Evolutionary conservation across 2,797 vertebrate species (phyloP), one percentile per base, ranked within the genome.

Genomic region (Numenius phaeopus): DNA sequence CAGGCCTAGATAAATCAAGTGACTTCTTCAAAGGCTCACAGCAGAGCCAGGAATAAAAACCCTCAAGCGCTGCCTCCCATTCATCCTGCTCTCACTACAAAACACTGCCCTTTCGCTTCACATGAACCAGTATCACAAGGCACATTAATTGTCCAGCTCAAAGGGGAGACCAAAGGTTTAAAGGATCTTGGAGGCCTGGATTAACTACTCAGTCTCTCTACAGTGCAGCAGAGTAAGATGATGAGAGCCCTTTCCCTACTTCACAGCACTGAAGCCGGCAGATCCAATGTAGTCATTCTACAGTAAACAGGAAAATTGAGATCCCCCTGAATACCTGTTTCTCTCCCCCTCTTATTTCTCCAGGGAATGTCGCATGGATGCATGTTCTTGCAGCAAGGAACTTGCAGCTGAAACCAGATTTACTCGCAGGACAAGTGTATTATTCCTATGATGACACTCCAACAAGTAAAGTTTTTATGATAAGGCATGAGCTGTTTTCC

Each of bases 331-430:
- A 24, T 2, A 32, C 20, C 39, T 59, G 29, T 13, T 78, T 44
- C 14, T 83, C 26, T 30, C 21, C 29, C 37, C 15, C n/a, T 71
- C 13, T 47, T 37, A 0, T 37, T 94, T 76, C 89, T 80, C 15
- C 95, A 97, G 96, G 96, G 83, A 97, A 97, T 0, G 37, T 94
- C 21, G 97, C 95, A 11, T 93, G 94, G 97, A 97, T 97, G 95
- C 96, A 97, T 1, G 92, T 95, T n/a, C 88, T 94, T 24, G 96
- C 97, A 66, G 94, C 96, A 11, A 91, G 92, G 73, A 78, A 72
- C 22, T 34, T 95, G 89, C 91, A 95, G 87, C 85, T 96, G 91
- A 66, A 95, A 24, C 82, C 97, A 46, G 89, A 70, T 1, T 1
- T 90, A 49, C 90, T 97, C 0, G 66, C 93, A 10, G 95, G 96